Evolutionary conservation across 2,113 vertebrate genomes (phyloP), one percentile per base, ranked within the genome.

Genomic region (Melanocharis versteri): DNA sequence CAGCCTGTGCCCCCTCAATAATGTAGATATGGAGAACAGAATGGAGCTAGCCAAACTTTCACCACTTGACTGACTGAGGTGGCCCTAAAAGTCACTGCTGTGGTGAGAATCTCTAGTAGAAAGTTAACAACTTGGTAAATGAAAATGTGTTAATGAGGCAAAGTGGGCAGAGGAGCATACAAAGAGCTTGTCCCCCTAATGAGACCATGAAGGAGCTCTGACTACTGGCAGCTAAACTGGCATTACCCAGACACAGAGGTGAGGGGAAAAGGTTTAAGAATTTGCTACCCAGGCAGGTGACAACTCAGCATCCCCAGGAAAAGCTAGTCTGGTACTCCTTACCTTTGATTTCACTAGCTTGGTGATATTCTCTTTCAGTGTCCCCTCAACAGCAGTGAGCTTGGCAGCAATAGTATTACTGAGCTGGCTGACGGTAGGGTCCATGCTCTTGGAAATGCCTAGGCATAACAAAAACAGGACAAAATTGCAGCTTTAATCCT

Each of bases 261-360:
- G 54, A 87, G 39, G 12, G 21, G 15, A 83, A 65, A 56, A 84
- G 47, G 51, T 16, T 3, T 8, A 60, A 81, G 50, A 53, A 89
- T 17, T 50, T 30, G 10, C 35, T 42, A 33, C 37, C 31, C 57
- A 60, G 35, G 15, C n/a, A 81, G 27, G 23, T 64, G 62, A 73
- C 65, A 82, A 68, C 20, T 48, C 48, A 16, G 1, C 7, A 13
- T 40, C 48, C 22, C 27, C 35, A 73, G 17, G 24, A 61, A 89
- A 68, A 72, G 54, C 60, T 45, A 28, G 13, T 73, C 75, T 58
- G 13, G 18, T 45, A 56, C 24, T 81, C 28, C 90, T 96, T 90
- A 99, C 99, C 98, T 99, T 99, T 37, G 99, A 99, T 95, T 99
- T 99, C 73, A 99, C 98, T 56, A 99, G 98, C 91, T 99, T 99